Evolutionary conservation across 2,888 invertebrate genomes (phyloP), one percentile per base, ranked within the genome.

Genomic region (Agriotes lineatus): DNA sequence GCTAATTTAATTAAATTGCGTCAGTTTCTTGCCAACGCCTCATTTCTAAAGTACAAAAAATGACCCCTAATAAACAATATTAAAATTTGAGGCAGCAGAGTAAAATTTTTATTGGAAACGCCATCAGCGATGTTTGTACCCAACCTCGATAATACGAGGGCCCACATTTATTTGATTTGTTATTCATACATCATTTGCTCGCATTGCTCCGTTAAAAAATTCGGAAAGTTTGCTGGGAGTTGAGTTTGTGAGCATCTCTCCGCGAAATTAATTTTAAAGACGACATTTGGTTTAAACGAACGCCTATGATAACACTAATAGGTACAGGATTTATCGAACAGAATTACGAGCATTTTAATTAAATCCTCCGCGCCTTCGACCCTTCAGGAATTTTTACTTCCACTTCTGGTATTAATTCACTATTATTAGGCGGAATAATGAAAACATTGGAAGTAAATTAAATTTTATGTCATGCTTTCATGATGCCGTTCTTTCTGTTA

Each of bases 161-260:
- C 56, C n/a, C 14, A 20, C 56, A 39, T 37, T 56, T 39, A 39
- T 39, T 20, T 56, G 56, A 56, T 56, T 56, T 56, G 56, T 56
- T 56, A 56, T 56, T 56, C 56, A 56, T 56, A 56, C 56, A 39
- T 56, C 56, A 56, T 56, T 39, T 56, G 22, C 39, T 35, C 14
- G 56, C 37, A 35, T 39, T 56, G 39, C 56, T 22, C 12, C 12
- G 33, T 52, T 52, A 52, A 52, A 35, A 52, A 52, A 52, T 52
- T 52, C 33, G 1, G 33, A 52, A 52, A 35, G 18, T 52, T 52
- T 52, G 14, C 52, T 12, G 33, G 10, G 52, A 52, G 52, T 48
- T 48, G 20, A 14, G 18, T 30, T 16, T 1, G 33, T 33, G 52
- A 52, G 52, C 16, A 52, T 30, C 52, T 16, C 33, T 9, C 16